Conservation (phyloP, 2,888 invertebrate genomes). For the Meloe dianella region DNA sequence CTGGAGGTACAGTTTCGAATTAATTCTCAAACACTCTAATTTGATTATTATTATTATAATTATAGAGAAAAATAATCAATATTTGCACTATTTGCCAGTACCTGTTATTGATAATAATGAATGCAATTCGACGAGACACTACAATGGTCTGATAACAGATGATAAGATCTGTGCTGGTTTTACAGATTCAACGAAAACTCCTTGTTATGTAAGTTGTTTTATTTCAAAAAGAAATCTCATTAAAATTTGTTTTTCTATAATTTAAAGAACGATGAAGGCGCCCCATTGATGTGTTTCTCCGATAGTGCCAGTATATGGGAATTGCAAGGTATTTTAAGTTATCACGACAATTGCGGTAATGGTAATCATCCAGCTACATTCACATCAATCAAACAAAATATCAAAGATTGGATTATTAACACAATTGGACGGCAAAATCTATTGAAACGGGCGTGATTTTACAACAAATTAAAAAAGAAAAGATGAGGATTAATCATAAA, state of each 20-base stretch:
- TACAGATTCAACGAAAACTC: conserved; percentile 63
- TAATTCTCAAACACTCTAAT: not conserved
- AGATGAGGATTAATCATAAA: no score
- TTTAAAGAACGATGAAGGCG: conserved; percentile 69
- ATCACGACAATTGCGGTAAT: conserved; percentile 67
- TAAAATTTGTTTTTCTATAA: conserved; percentile 13
- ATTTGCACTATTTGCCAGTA: conserved; percentile 63
- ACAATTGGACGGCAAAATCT: conserved; percentile 54
- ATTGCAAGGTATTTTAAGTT: conserved; percentile 66
- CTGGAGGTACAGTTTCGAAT: conserved; percentile 54
- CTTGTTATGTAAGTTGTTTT: conserved; percentile 65
- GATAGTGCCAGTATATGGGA: conserved; percentile 64
- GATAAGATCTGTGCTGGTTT: conserved; percentile 68
- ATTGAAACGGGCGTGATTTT: conserved; percentile 21
- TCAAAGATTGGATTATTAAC: conserved; percentile 58
- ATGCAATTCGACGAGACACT: conserved; percentile 69
- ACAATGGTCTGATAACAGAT: conserved; percentile 64
- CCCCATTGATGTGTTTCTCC: conserved; percentile 68
- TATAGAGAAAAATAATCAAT: conserved; percentile 61
- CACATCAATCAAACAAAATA: conserved; percentile 57
- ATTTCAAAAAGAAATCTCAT: not conserved
- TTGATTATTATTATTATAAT: conserved; percentile 27
- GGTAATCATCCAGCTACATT: conserved; percentile 66
- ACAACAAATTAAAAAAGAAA: not conserved
- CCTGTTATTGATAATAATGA: conserved; percentile 63